phyloP scores from a whole-genome alignment of 2,113 vertebrate genomes.

The Myotis lucifugus region DNA sequence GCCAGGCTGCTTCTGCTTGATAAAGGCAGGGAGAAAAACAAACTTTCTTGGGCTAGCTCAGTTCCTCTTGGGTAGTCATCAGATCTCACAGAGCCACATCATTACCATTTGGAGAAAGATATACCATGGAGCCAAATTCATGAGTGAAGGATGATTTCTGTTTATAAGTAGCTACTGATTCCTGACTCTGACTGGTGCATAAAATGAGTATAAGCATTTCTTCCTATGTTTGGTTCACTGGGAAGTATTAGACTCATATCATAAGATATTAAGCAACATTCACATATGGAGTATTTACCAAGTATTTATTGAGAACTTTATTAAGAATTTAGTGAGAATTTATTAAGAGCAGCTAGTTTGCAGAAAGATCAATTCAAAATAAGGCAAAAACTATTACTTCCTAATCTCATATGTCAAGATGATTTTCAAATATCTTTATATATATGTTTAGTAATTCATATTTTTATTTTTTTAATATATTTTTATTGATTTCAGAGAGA shows the following conservation, averaged over 20 bases:
- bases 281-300: neutral
- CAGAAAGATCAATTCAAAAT: slow-evolving; percentile 10
- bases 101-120: neutral
- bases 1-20: neutral
- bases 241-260: neutral
- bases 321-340: neutral
- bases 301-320: neutral
- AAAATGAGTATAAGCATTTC: neutral
- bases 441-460: neutral
- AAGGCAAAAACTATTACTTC: neutral
- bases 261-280: neutral
- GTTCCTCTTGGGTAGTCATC: neutral
- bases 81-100: neutral
- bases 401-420: neutral
- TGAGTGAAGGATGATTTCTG: neutral
- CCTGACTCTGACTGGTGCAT: neutral
- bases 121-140: neutral
- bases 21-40: neutral
- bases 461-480: neutral
- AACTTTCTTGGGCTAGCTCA: neutral
- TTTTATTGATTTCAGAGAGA: no score
- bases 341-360: neutral
- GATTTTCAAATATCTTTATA: slow-evolving; percentile 27
- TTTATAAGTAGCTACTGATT: neutral
- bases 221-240: neutral